These are phyloP conservation scores for Papilio xuthus DNA, from an alignment of 1,140 invertebrate genomes.

Conservation along the genomic window DNA sequence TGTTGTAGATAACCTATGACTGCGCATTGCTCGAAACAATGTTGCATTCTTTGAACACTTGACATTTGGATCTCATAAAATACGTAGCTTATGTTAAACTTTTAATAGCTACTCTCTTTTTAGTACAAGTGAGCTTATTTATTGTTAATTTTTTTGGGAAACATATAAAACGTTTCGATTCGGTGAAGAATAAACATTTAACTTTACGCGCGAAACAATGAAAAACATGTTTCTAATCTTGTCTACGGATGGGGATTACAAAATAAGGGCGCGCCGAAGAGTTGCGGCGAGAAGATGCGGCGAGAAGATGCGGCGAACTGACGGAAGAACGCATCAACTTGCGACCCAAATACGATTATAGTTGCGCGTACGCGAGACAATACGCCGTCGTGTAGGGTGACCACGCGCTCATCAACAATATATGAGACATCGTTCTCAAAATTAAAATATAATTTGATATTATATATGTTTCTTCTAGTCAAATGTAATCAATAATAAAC, in stretches of 20 bases:
- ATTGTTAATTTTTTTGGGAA: too few relatives aligned
- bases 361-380: conserved; percentile 33
- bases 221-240: conserved; percentile 7
- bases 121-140: too few relatives aligned
- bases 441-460: neutral
- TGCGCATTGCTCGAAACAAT: neutral
- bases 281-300: neutral
- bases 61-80: neutral
- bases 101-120: neutral
- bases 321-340: conserved; percentile 35
- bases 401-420: neutral
- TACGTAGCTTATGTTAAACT: neutral
- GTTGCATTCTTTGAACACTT: neutral
- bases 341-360: conserved; percentile 36
- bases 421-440: neutral
- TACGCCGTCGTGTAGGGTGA: conserved; percentile 8
- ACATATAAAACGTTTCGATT: too few relatives aligned
- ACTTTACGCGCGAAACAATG: neutral
- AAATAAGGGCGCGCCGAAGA: neutral
- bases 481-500: neutral
- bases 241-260: neutral
- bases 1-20: neutral
- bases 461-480: neutral
- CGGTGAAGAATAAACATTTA: neutral
- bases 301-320: neutral